Conservation (phyloP, 2,888 invertebrate genomes). For the Volucella bombylans region DNA sequence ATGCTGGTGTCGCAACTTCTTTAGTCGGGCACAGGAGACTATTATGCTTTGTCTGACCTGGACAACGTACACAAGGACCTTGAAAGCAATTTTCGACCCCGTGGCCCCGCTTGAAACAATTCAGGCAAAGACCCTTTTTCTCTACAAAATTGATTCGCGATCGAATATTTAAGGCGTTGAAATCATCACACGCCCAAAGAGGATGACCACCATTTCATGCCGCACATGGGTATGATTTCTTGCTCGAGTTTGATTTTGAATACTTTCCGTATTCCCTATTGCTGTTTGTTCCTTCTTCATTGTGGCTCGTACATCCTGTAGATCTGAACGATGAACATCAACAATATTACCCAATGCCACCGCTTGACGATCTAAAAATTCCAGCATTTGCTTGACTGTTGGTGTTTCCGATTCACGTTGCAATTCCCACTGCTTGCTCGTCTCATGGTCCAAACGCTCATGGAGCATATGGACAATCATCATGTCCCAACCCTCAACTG, state of each 20-base stretch:
- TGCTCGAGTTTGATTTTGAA: too few relatives aligned
- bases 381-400: neutral
- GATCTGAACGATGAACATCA: neutral
- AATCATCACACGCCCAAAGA: constrained; percentile 7
- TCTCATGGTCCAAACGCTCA: constrained; percentile 20
- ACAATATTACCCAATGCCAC: neutral
- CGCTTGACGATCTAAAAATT: neutral
- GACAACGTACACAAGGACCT: too few relatives aligned
- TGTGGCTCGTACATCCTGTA: neutral
- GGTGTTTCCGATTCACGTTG: neutral
- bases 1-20: too few relatives aligned
- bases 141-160: neutral
- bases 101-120: neutral
- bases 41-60: too few relatives aligned
- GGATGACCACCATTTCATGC: neutral
- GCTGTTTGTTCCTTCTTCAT: neutral
- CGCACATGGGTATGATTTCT: too few relatives aligned
- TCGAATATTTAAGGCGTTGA: neutral
- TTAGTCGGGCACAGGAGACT: too few relatives aligned
- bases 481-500: too few relatives aligned
- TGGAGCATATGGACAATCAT: constrained; percentile 42
- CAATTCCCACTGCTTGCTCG: neutral
- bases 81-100: neutral
- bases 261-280: too few relatives aligned
- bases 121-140: too few relatives aligned